phyloP scores from a whole-genome alignment of 1,140 invertebrate species.

The Thaumatotibia leucotreta region DNA sequence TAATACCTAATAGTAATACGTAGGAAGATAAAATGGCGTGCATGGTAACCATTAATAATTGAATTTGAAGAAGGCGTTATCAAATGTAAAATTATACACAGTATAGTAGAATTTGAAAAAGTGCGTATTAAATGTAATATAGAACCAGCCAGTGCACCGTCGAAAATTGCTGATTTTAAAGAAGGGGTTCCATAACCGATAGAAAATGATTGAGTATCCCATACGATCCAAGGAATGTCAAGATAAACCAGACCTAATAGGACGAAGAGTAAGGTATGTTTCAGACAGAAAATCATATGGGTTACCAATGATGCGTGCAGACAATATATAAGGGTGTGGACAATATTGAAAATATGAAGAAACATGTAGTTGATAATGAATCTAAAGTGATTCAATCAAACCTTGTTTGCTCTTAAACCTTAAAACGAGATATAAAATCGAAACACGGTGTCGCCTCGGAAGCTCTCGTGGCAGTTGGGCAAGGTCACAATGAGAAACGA shows the following conservation, averaged over 20 bases:
- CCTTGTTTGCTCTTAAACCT: constrained; percentile 61
- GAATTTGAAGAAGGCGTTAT: neutral
- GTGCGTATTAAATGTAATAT: constrained; percentile 3
- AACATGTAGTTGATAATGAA: constrained; percentile 35
- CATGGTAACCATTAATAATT: constrained; percentile 10
- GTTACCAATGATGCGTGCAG: constrained; percentile 51
- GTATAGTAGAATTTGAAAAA: neutral
- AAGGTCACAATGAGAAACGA: constrained; percentile 68
- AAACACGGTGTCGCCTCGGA: constrained; percentile 60
- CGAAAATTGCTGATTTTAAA: neutral
- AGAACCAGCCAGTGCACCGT: constrained; percentile 3
- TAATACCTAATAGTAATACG: neutral
- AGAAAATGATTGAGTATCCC: constrained; percentile 44
- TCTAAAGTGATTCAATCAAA: constrained; percentile 63
- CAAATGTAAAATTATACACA: neutral
- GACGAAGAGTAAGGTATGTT: constrained; percentile 28
- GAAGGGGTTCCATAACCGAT: constrained; percentile 25
- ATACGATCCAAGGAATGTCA: constrained; percentile 37
- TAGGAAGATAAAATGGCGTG: constrained; percentile 5
- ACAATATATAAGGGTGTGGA: constrained; percentile 34
- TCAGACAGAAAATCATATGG: constrained; percentile 46
- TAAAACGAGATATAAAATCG: constrained; percentile 55
- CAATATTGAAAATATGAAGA: constrained; percentile 41
- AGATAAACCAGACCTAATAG: constrained; percentile 22
- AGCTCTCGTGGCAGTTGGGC: constrained; percentile 62